Base-by-base conservation (phyloP, 2,797 vertebrate species). In the Mormyrops boulengeri region DNA sequence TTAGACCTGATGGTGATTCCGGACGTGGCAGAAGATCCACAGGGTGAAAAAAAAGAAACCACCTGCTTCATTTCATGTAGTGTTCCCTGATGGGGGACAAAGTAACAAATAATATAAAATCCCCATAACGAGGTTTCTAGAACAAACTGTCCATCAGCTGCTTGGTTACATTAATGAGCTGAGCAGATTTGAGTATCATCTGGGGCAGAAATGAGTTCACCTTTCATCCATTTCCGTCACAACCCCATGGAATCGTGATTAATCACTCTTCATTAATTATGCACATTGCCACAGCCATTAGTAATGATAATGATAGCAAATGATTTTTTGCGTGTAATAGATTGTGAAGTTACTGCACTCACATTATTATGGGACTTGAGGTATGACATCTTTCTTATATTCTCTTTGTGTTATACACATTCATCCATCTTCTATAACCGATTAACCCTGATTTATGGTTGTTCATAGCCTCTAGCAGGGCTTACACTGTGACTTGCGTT, bases 141-240 rank as follows among this genome's bases (percentile, higher is more conserved):
- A 41, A 60, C 52, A 60, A 87, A 53, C 34, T 82, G 77, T 11
- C 41, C 77, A 77, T 77, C 69, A 47, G n/a, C 77, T 22, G 77
- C 7, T 82, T 82, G 14, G 30, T 17, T 47, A 57, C 30, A 41
- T 57, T 55, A 87, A 57, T 44, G 55, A 57, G 55, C 55, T 87
- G 38, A 38, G 34, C 52, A 41, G 26, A 55, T 34, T 9, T 6
- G 55, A 60, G 30, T 41, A 53, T 84, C 89, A 91, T 85, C 91
- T 92, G 89, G 91, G 92, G 91, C 91, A 34, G 14, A 85, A 47
- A 19, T n/a, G 14, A 80, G 60, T 93, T 92, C 89, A 91, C 93
- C 92, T 92, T 91, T 93, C 90, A 92, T 91, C 49, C 50, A 87
- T n/a, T 84, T 89, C 57, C 90, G 89, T 92, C 84, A 66, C 11